Evolutionary conservation across 2,113 vertebrate species (phyloP).

Genomic region (Pogona vitticeps): DNA sequence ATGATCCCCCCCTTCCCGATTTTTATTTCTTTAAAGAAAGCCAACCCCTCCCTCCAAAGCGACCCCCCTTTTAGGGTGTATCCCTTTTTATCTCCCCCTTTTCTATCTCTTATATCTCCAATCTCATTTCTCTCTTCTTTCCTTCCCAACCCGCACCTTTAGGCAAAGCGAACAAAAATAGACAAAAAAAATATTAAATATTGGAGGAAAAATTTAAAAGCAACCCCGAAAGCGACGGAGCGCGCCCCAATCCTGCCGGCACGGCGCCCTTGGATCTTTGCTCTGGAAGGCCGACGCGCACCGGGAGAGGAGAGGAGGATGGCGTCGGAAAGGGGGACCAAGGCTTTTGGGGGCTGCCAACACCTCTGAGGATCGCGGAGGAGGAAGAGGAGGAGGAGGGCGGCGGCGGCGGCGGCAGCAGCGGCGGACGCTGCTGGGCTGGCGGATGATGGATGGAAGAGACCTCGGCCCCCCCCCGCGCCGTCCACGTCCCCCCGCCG

Average conservation of each 20-base stretch:
- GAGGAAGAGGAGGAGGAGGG: slow-evolving; percentile 49
- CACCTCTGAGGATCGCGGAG: not conserved
- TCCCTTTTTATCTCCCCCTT: no score
- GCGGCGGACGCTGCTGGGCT: no score
- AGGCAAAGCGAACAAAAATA: not conserved
- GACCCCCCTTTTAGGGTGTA: not conserved
- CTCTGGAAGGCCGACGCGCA: slow-evolving; percentile 17
- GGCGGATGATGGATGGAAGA: slow-evolving; percentile 96
- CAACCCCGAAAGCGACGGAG: not conserved
- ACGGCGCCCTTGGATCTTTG: no score
- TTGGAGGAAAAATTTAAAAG: not conserved
- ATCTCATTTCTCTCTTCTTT: not conserved
- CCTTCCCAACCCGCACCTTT: no score
- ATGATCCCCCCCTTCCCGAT: not conserved
- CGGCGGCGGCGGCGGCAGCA: slow-evolving; percentile 35
- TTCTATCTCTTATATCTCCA: no score
- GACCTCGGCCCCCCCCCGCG: slow-evolving; percentile 93
- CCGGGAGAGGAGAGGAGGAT: not conserved
- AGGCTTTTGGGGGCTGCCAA: not conserved
- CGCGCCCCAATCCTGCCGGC: not conserved
- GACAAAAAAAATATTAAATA: no score
- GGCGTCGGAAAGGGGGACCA: not conserved
- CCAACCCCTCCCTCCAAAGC: no score
- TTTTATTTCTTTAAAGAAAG: not conserved
- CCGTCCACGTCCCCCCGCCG: slow-evolving; percentile 89